Base-by-base conservation (phyloP, 2,888 invertebrate genomes). In the Eretmocerus hayati region DNA sequence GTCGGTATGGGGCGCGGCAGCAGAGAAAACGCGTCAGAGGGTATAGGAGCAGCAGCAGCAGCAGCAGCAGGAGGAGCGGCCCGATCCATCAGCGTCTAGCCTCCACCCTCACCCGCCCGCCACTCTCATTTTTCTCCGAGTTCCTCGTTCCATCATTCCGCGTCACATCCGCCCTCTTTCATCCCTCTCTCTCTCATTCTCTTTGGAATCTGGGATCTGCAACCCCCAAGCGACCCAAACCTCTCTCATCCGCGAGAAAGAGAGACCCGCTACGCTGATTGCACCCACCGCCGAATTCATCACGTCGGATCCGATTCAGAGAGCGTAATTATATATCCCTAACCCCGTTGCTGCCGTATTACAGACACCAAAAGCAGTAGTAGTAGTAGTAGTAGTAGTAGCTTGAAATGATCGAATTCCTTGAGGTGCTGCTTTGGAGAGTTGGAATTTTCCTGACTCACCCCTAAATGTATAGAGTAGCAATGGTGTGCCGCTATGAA, bases 121-220 rank as follows among this genome's bases (percentile, higher is more conserved):
- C 71, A 69, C 70, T 69, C 71, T 70, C 71, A 71, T 71, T 71
- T 71, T 70, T 71, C 71, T 71, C 69, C 59, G 62, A 67, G 69
- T 64, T 67, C 70, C 68, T 66, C 68, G 69, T 69, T 71, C 68
- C 70, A 69, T 69, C 67, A 69, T 69, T 67, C 68, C 65, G 68
- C 67, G 68, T 68, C 69, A 66, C 67, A 66, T 66, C 66, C 69
- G 66, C 69, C 70, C 69, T 67, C 70, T 66, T 67, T 68, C 67
- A 64, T 64, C 65, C 68, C 62, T 61, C 62, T 53, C 59, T 51
- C 45, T 39, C 49, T 22, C 46, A 19, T 46, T 36, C 46, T 31
- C 42, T 42, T 49, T 39, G 43, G 15, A 35, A 22, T 20, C 33
- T 21, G 15, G 21, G 22, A 22, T 6, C 33, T 31, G 31, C 48